Percentiles rank a stretch among this genome's conserved stretches.
phyloP scores from a whole-genome alignment of 2,113 vertebrate genomes.

The Tachysurus fulvidraco region DNA sequence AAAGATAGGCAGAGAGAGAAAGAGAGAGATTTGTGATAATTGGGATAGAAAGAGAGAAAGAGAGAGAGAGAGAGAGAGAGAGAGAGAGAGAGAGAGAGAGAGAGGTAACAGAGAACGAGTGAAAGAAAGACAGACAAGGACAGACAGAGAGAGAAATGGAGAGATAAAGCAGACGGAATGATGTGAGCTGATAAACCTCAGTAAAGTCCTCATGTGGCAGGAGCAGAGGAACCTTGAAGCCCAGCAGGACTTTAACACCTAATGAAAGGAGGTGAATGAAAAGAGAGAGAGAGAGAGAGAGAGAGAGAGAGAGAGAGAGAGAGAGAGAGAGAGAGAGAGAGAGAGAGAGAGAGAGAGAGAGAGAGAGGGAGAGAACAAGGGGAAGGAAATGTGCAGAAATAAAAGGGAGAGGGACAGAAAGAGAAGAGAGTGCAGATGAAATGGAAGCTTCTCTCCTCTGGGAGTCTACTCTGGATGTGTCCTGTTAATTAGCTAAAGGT shows the following conservation, averaged over 20 bases:
- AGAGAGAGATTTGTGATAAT: not conserved
- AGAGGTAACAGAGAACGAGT: not conserved
- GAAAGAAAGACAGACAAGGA: not conserved
- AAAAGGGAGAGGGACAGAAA: not conserved
- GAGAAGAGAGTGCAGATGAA: not conserved
- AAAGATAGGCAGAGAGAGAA: not conserved
- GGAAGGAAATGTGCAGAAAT: not conserved
- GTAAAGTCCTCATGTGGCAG: slow-evolving; percentile 5
- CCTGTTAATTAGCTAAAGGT: slow-evolving; percentile 33
- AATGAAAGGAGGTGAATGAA: not conserved
- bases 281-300: not conserved
- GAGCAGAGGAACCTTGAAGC: not conserved
- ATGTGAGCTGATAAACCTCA: slow-evolving; percentile 28
- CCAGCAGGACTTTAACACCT: slow-evolving; percentile 28
- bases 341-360: not conserved
- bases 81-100: not conserved
- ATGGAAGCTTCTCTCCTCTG: not conserved
- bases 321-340: not conserved
- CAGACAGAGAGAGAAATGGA: not conserved
- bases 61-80: not conserved
- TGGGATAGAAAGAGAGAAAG: not conserved
- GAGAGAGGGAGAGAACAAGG: not conserved
- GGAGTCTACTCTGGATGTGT: slow-evolving; percentile 23
- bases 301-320: not conserved
- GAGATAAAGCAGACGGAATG: slow-evolving; percentile 6